Evolutionary conservation across 2,888 invertebrate species (phyloP).

Genomic region (Apodemia hepburni): DNA sequence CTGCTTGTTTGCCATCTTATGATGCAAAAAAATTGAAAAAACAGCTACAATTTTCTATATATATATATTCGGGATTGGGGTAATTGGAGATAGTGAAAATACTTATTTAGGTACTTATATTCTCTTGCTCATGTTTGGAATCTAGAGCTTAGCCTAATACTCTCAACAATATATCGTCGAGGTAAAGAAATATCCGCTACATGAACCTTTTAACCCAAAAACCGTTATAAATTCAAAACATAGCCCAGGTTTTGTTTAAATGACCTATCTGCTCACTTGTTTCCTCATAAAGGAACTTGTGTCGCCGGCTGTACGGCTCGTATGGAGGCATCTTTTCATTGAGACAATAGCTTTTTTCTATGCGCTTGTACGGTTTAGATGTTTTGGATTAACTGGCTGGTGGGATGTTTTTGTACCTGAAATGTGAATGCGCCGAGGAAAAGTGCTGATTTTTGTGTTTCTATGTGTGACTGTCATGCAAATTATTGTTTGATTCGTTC

Average conservation of each 20-base stretch:
- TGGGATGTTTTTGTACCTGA: conserved; percentile 7
- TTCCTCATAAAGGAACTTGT: neutral
- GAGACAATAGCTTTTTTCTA: conserved; percentile 29
- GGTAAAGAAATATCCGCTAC: too few species aligned
- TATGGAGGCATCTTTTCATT: conserved; percentile 25
- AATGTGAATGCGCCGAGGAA: conserved; percentile 2
- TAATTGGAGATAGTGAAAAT: too few species aligned
- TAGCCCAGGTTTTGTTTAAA: neutral
- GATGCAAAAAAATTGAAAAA: too few species aligned
- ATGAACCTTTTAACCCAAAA: too few species aligned
- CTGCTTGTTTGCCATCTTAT: too few species aligned
- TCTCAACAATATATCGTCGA: too few species aligned
- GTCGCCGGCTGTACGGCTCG: conserved; percentile 19
- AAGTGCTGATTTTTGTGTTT: conserved; percentile 1
- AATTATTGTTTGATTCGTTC: too few species aligned
- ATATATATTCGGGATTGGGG: too few species aligned
- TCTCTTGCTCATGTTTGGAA: too few species aligned
- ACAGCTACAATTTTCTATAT: too few species aligned
- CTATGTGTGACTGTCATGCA: neutral
- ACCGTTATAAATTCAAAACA: neutral
- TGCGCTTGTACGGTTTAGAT: conserved; percentile 27
- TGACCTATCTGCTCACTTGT: neutral
- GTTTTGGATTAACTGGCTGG: conserved; percentile 19
- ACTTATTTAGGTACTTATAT: too few species aligned
- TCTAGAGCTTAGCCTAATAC: too few species aligned